Percentiles rank a stretch among this genome's conserved stretches.
Evolutionary conservation across 2,888 invertebrate genomes (phyloP).

Genomic region (Orthosia incerta): DNA sequence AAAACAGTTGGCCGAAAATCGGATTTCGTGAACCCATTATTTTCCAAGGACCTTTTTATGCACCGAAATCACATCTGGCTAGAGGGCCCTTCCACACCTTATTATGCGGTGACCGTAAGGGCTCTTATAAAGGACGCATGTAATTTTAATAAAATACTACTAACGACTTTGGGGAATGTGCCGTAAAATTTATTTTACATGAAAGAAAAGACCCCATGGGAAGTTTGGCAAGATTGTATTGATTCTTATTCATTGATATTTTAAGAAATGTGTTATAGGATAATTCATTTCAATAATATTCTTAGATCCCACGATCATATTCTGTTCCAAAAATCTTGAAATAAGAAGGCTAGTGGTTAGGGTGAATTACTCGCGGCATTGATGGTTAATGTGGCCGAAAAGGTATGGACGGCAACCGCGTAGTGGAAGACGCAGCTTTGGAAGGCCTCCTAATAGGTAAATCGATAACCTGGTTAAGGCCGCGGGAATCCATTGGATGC

Average conservation of each 20-base stretch:
- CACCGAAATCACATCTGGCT: slow-evolving; percentile 18
- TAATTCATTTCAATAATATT: not conserved
- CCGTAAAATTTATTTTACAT: not conserved
- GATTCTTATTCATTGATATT: not conserved
- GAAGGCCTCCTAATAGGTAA: too few relatives aligned
- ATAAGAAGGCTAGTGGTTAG: not conserved
- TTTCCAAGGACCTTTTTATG: slow-evolving; percentile 3
- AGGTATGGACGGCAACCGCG: too few relatives aligned
- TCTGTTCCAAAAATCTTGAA: not conserved
- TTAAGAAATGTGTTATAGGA: too few relatives aligned
- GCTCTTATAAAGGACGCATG: slow-evolving; percentile 2
- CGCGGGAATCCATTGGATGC: too few relatives aligned
- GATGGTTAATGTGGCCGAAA: too few relatives aligned
- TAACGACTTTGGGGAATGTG: slow-evolving; percentile 9
- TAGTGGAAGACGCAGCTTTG: too few relatives aligned
- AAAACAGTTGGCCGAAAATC: slow-evolving; percentile 2
- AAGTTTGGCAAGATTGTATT: slow-evolving; percentile 3
- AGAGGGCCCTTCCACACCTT: not conserved
- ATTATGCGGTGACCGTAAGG: slow-evolving; percentile 13
- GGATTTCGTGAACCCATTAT: slow-evolving; percentile 2
- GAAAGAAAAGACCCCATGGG: slow-evolving; percentile 1
- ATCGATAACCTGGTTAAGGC: too few relatives aligned
- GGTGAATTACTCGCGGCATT: too few relatives aligned
- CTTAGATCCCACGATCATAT: not conserved
- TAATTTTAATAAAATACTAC: slow-evolving; percentile 36